These are phyloP conservation scores for Clunio marinus DNA, from an alignment of 2,888 invertebrate genomes.

Conservation along the genomic window DNA sequence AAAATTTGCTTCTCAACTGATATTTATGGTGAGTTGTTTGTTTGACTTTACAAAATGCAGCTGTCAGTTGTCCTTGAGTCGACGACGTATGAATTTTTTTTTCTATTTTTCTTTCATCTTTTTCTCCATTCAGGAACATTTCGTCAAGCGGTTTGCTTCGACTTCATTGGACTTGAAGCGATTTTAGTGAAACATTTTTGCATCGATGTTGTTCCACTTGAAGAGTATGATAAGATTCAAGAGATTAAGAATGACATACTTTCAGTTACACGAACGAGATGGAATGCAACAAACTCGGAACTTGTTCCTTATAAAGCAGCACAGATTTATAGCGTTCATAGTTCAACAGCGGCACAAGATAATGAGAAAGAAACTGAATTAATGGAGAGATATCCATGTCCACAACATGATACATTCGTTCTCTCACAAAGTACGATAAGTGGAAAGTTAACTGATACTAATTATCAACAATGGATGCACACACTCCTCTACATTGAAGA, in stretches of 20 bases:
- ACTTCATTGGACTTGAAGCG: slow-evolving; percentile 61
- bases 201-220: slow-evolving; percentile 69
- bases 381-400: slow-evolving; percentile 61
- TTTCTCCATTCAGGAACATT: slow-evolving; percentile 62
- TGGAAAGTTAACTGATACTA: slow-evolving; percentile 61
- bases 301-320: slow-evolving; percentile 57
- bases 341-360: slow-evolving; percentile 51
- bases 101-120: slow-evolving; percentile 43
- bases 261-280: slow-evolving; percentile 59
- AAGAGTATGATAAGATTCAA: slow-evolving; percentile 61
- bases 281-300: slow-evolving; percentile 56
- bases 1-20: slow-evolving; percentile 62
- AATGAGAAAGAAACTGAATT: slow-evolving; percentile 56
- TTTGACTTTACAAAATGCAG: too few relatives aligned
- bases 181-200: slow-evolving; percentile 64
- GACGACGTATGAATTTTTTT: background rate
- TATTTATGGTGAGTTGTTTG: slow-evolving; percentile 56
- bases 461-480: slow-evolving; percentile 70
- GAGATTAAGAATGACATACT: slow-evolving; percentile 62
- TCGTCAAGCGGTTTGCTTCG: slow-evolving; percentile 71
- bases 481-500: slow-evolving; percentile 73
- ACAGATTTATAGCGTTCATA: slow-evolving; percentile 53
- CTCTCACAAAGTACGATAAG: slow-evolving; percentile 64
- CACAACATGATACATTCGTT: slow-evolving; percentile 61
- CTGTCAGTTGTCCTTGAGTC: too few relatives aligned